Conservation (phyloP, 1,140 invertebrate genomes). For the Tyrophagus putrescentiae region DNA sequence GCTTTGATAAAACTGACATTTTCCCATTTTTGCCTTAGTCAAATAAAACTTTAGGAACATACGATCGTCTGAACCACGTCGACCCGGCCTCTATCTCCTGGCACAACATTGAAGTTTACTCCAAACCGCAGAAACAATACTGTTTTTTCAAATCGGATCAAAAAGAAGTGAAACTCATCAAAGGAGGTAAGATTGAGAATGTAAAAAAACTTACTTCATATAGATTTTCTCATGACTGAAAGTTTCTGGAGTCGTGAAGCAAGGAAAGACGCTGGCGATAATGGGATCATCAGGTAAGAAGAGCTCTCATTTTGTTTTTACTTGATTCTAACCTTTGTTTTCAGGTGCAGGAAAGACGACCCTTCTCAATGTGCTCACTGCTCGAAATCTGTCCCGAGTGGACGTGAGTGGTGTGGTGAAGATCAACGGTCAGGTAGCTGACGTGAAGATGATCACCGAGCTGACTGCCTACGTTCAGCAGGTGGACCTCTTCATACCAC, state of each 20-base stretch:
- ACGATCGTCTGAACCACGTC: no score
- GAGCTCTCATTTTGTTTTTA: no score
- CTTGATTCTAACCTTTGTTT: background rate
- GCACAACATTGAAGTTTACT: conserved; percentile 3
- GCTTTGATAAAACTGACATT: no score
- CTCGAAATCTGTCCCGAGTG: conserved; percentile 52
- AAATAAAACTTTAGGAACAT: no score
- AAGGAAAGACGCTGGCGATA: conserved; percentile 74
- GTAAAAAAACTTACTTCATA: conserved; percentile 21
- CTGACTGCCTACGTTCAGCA: conserved; percentile 89
- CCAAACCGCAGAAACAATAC: no score
- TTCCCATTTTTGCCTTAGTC: no score
- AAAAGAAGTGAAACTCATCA: conserved; percentile 51
- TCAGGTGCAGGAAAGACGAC: conserved; percentile 88
- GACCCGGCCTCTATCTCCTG: background rate
- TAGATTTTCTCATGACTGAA: no score
- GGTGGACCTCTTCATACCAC: conserved; percentile 81
- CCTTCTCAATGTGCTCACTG: conserved; percentile 73
- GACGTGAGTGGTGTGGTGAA: conserved; percentile 54
- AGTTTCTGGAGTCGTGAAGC: conserved; percentile 70
- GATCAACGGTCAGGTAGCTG: conserved; percentile 32
- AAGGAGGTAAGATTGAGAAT: conserved; percentile 47
- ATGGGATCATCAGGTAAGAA: conserved; percentile 54
- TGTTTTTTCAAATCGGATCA: no score
- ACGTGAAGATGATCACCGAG: conserved; percentile 46